A percentile compares a stretch with the other conserved stretches of the same genome.
Evolutionary conservation across 2,797 vertebrate genomes (phyloP).

Genomic region (Falco naumanni): DNA sequence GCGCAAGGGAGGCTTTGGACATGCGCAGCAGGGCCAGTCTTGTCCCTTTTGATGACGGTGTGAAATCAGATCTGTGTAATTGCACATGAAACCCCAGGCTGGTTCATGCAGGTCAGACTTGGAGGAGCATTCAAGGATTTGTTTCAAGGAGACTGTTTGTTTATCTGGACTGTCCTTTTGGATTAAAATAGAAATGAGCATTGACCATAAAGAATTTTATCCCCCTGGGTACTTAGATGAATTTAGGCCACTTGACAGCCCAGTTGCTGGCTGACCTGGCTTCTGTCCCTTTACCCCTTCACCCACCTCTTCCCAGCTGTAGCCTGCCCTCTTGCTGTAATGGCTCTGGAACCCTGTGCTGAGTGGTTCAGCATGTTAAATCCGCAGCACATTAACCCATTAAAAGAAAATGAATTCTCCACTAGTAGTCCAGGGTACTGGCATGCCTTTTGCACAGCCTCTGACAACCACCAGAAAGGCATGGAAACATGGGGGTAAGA

Average conservation of each 20-base stretch:
- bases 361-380: not conserved
- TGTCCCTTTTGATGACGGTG: not conserved
- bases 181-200: constrained; percentile 31
- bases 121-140: not conserved
- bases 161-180: not conserved
- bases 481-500: not conserved
- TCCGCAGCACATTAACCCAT: not conserved
- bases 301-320: not conserved
- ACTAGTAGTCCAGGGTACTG: not conserved
- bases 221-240: not conserved
- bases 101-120: not conserved
- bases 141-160: constrained; percentile 22
- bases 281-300: not conserved
- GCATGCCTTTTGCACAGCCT: fast-evolving
- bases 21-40: not conserved
- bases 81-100: not conserved
- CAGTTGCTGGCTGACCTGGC: not conserved
- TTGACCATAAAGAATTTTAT: not conserved
- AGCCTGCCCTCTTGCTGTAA: not conserved
- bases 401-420: not conserved
- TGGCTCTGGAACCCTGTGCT: not conserved
- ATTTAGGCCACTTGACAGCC: not conserved
- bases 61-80: constrained; percentile 24
- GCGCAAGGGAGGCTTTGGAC: not conserved
- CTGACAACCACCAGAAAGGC: not conserved